Evolutionary conservation across 2,113 vertebrate species (phyloP).

Genomic region (Tamias sibiricus): DNA sequence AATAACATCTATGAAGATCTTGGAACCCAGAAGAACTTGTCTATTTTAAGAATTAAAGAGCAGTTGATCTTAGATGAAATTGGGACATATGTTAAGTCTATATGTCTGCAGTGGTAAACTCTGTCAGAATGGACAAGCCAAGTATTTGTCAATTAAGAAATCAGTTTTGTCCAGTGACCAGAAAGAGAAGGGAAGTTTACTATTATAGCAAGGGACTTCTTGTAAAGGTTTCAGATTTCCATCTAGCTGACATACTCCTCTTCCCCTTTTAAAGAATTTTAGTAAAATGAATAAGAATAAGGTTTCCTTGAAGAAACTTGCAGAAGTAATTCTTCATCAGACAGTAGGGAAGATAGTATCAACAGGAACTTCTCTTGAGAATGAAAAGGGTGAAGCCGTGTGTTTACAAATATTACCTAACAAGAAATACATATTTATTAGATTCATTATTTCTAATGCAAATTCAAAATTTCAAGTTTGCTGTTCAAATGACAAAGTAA

Average conservation of each 20-base stretch:
- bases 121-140: neutral
- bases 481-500: conserved; percentile 9
- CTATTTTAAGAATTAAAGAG: neutral
- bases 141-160: neutral
- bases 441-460: neutral
- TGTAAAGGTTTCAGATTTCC: conserved; percentile 8
- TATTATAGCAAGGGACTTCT: neutral
- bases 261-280: neutral
- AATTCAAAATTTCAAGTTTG: neutral
- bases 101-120: neutral
- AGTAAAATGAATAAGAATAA: neutral
- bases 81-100: neutral
- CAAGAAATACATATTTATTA: neutral
- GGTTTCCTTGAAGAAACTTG: neutral
- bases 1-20: neutral
- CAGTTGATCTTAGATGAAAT: neutral
- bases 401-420: neutral
- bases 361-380: neutral
- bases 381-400: neutral
- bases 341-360: neutral
- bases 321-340: neutral
- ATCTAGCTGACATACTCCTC: neutral
- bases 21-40: neutral
- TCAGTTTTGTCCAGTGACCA: neutral
- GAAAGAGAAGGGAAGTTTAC: neutral